Evolutionary conservation across 2,888 invertebrate species (phyloP).

Genomic region (Serripes groenlandicus): DNA sequence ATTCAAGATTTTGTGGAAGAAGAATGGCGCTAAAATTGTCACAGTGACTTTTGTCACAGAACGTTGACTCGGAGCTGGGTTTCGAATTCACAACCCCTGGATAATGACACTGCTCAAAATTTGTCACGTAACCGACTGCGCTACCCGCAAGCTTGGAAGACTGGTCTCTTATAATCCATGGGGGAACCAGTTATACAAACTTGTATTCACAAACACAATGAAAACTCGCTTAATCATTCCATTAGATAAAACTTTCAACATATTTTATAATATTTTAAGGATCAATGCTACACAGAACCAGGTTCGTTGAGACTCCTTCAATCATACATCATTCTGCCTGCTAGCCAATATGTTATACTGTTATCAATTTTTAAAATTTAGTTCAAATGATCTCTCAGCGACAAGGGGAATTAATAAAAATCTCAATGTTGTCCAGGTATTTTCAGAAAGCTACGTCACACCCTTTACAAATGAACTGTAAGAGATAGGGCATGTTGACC

Average conservation of each 20-base stretch:
- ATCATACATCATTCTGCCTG: not conserved
- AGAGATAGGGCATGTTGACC: no score
- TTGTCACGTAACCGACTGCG: no score
- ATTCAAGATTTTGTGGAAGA: no score
- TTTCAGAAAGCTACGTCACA: not conserved
- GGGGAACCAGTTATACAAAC: not conserved
- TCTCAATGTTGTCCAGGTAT: constrained; percentile 20
- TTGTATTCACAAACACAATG: constrained; percentile 21
- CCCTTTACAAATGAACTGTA: no score
- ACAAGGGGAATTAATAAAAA: constrained; percentile 49
- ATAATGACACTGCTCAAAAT: no score
- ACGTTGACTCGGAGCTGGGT: no score
- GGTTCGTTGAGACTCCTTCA: not conserved
- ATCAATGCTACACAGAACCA: not conserved
- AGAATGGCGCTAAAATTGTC: no score
- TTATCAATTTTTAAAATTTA: constrained; percentile 57
- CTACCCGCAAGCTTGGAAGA: no score
- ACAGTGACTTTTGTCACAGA: no score
- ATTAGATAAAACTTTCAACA: constrained; percentile 28
- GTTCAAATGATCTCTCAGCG: constrained; percentile 47
- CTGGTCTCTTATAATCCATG: not conserved
- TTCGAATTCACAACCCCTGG: no score
- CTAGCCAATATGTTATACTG: not conserved
- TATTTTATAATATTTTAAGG: not conserved
- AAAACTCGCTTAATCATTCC: constrained; percentile 25